A percentile compares a stretch with the other conserved stretches of the same genome.
Conservation (phyloP, 2,113 vertebrate species). For the Burhinus oedicnemus region DNA sequence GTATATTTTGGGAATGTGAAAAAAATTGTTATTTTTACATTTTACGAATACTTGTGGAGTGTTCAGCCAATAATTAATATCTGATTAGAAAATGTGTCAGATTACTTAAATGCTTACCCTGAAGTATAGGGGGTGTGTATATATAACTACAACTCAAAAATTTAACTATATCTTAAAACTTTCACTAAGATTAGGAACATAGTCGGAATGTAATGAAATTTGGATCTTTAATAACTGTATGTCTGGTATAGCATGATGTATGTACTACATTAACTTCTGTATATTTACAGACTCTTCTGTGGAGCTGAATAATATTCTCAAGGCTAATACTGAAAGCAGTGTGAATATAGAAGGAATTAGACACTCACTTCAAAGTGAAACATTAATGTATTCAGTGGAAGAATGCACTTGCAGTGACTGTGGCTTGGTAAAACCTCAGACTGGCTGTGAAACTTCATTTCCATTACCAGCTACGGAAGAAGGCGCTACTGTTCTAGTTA, state of each 20-base stretch:
- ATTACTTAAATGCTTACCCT: neutral
- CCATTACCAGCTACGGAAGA: slow-evolving; percentile 85
- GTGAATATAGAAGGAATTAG: neutral
- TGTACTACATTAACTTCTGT: slow-evolving; percentile 9
- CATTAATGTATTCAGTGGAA: slow-evolving; percentile 67
- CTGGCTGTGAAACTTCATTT: slow-evolving; percentile 66
- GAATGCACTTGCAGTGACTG: slow-evolving; percentile 73
- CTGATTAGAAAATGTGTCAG: neutral
- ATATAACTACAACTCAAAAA: neutral
- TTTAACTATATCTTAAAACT: neutral
- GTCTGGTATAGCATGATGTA: neutral
- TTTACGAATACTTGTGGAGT: neutral
- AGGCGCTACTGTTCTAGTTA: slow-evolving; percentile 80
- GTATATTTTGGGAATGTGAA: neutral
- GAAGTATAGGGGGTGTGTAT: neutral
- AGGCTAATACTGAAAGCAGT: neutral
- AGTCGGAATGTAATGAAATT: neutral
- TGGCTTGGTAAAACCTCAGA: slow-evolving; percentile 11
- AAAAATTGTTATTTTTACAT: neutral
- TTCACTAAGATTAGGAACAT: neutral
- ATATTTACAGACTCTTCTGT: slow-evolving; percentile 44
- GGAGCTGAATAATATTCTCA: neutral
- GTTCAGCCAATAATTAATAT: neutral
- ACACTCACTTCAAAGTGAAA: slow-evolving; percentile 13
- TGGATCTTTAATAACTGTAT: neutral